These are phyloP conservation scores for Melikaiella ostensackeni DNA, from an alignment of 2,888 invertebrate species.

Conservation along the genomic window DNA sequence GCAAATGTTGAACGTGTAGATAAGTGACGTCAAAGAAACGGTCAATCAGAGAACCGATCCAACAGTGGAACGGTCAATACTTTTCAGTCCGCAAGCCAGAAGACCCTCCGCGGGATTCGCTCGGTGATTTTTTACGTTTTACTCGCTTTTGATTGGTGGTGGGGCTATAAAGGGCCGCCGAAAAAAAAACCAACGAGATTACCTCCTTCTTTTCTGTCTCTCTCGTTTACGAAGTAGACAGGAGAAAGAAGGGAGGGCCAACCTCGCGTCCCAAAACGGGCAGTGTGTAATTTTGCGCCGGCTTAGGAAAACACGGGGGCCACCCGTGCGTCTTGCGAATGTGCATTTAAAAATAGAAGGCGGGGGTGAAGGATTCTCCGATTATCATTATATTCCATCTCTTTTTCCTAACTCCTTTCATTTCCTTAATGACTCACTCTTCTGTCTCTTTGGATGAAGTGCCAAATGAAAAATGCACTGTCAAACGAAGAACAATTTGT, in stretches of 20 bases:
- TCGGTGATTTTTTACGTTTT: slow-evolving; percentile 74
- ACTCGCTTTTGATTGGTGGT: slow-evolving; percentile 73
- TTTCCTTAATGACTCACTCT: slow-evolving; percentile 58
- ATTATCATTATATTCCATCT: slow-evolving; percentile 52
- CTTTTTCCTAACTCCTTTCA: slow-evolving; percentile 61
- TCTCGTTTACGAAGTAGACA: slow-evolving; percentile 47
- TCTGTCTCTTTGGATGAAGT: background rate
- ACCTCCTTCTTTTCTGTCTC: slow-evolving; percentile 57
- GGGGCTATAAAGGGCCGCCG: slow-evolving; percentile 73
- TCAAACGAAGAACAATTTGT: background rate
- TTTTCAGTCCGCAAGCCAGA: slow-evolving; percentile 67
- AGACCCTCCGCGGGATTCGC: slow-evolving; percentile 71
- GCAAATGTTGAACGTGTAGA: slow-evolving; percentile 10
- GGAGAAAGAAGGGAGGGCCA: slow-evolving; percentile 50
- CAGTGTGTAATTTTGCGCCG: slow-evolving; percentile 77
- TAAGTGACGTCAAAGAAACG: slow-evolving; percentile 30
- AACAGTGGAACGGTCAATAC: slow-evolving; percentile 64
- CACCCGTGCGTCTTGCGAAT: slow-evolving; percentile 76
- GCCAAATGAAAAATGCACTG: background rate
- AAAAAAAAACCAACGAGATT: slow-evolving; percentile 70
- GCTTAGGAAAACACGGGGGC: slow-evolving; percentile 77
- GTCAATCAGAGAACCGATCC: slow-evolving; percentile 48
- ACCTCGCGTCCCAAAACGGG: slow-evolving; percentile 61
- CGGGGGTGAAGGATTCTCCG: slow-evolving; percentile 52
- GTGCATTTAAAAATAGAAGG: slow-evolving; percentile 74